Evolutionary conservation across 2,888 invertebrate genomes (phyloP).

Genomic region (Philaethria dido): DNA sequence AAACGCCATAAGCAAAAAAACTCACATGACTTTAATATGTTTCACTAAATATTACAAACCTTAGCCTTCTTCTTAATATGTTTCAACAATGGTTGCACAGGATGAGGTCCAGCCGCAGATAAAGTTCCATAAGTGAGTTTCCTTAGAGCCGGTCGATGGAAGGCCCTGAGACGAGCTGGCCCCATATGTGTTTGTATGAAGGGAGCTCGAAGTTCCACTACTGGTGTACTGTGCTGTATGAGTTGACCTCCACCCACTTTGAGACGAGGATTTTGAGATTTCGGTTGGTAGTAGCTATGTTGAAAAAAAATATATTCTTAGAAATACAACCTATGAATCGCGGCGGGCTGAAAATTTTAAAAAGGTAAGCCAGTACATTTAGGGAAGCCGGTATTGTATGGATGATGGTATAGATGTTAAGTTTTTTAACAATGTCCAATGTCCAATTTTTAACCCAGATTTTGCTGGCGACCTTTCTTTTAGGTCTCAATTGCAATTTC

Average conservation of each 20-base stretch:
- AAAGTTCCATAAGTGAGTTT: conserved; percentile 93
- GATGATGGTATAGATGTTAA: no score
- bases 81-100: conserved; percentile 93
- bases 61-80: conserved; percentile 96
- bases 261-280: conserved; percentile 91
- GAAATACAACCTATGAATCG: not conserved
- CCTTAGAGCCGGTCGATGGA: conserved; percentile 96
- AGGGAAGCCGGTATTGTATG: no score
- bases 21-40: no score
- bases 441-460: no score
- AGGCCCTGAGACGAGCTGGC: conserved; percentile 88
- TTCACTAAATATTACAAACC: conserved; percentile 71
- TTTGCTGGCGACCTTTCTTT: no score
- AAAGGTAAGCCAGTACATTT: no score
- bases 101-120: conserved; percentile 89
- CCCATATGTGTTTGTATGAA: conserved; percentile 98
- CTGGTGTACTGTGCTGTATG: conserved; percentile 98
- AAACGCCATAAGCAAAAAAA: no score
- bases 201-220: conserved; percentile 96
- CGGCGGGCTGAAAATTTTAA: no score
- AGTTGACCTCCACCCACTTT: conserved; percentile 96
- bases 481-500: no score
- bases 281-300: conserved; percentile 94
- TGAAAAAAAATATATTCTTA: not conserved
- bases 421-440: no score